These are phyloP conservation scores for Volucella inflata DNA, from an alignment of 2,888 invertebrate genomes.

Conservation along the genomic window DNA sequence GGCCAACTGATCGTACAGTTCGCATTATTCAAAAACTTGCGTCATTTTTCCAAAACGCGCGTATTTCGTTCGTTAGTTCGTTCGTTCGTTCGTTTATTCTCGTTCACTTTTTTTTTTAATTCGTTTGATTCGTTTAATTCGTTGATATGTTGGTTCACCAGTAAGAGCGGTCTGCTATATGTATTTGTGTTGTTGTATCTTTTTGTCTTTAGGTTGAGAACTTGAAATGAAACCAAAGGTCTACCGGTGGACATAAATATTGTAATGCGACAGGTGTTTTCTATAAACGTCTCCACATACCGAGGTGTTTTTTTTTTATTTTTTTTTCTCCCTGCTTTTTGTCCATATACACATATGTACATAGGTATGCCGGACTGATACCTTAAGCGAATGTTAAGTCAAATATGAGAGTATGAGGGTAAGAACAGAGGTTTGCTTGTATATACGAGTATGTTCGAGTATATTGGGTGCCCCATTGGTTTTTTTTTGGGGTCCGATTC, in stretches of 20 bases:
- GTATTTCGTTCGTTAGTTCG: conserved; percentile 59
- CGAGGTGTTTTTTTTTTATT: not conserved
- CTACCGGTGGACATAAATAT: conserved; percentile 83
- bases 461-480: conserved; percentile 56
- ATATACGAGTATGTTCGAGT: conserved; percentile 10
- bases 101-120: not conserved
- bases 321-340: not conserved
- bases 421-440: too few species aligned
- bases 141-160: not conserved
- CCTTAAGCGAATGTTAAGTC: not conserved
- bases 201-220: conserved; percentile 56
- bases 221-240: conserved; percentile 79
- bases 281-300: conserved; percentile 76
- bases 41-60: conserved; percentile 70
- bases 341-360: not conserved
- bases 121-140: not conserved
- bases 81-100: conserved; percentile 11
- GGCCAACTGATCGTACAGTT: conserved; percentile 47
- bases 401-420: conserved; percentile 52
- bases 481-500: conserved; percentile 37
- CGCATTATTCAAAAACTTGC: conserved; percentile 73
- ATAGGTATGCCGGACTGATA: conserved; percentile 19
- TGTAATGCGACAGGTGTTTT: conserved; percentile 83
- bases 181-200: conserved; percentile 30
- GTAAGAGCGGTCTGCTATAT: not conserved